A percentile compares a stretch with the other conserved stretches of the same genome.
These are phyloP conservation scores for Trididemnum nubilum DNA, from an alignment of 23 tunicate species.

Conservation along the genomic window DNA sequence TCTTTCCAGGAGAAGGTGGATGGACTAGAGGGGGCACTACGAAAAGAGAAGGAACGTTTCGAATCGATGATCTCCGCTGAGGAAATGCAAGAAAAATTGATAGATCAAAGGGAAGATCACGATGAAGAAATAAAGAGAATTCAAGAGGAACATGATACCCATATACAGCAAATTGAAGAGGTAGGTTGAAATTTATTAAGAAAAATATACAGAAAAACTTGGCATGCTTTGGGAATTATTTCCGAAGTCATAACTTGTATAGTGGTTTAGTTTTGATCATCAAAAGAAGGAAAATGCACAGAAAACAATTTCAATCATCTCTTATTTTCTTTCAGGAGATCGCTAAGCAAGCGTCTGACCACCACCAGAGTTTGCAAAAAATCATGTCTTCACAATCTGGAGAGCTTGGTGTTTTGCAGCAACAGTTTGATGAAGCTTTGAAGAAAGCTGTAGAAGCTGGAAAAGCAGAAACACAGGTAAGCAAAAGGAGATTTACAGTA, in stretches of 20 bases:
- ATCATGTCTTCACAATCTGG: conserved; percentile 50
- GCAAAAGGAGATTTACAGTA: too few species aligned
- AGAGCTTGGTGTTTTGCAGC: conserved; percentile 47
- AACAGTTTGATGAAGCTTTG: conserved; percentile 70
- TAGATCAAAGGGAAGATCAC: conserved; percentile 42
- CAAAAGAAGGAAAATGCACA: not conserved
- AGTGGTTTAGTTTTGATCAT: not conserved
- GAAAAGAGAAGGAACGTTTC: conserved; percentile 39
- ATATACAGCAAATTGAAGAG: conserved; percentile 74
- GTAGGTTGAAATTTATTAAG: too few species aligned
- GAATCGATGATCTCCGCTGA: not conserved
- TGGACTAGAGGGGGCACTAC: conserved; percentile 31
- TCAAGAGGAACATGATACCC: conserved; percentile 74
- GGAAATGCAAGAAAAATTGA: conserved; percentile 29
- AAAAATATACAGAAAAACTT: too few species aligned
- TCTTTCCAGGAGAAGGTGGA: conserved; percentile 46
- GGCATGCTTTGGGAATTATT: not conserved
- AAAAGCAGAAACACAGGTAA: conserved; percentile 44
- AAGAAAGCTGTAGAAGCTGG: conserved; percentile 47
- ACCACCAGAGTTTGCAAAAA: conserved; percentile 48
- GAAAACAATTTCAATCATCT: too few species aligned
- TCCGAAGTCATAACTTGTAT: not conserved
- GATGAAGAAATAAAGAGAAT: conserved; percentile 42
- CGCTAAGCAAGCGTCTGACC: conserved; percentile 49
- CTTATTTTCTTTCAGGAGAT: conserved; percentile 67